Conservation (phyloP, 1,140 invertebrate species). For the Plectus sambesii region DNA sequence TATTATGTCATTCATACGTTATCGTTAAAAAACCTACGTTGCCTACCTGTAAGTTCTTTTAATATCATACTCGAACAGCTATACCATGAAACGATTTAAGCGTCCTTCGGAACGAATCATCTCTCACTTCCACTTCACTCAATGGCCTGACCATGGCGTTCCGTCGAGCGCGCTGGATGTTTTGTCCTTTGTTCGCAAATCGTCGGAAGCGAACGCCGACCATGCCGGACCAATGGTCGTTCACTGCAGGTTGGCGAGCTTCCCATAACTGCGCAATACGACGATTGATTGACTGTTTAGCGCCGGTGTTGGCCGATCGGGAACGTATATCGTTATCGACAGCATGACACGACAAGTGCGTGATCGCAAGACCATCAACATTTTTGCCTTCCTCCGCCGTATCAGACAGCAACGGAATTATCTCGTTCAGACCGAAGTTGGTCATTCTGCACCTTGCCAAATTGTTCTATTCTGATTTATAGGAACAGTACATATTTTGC, state of each 20-base stretch:
- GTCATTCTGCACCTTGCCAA: too few relatives aligned
- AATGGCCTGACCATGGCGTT: conserved; percentile 98
- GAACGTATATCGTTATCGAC: conserved; percentile 96
- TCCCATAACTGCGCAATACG: conserved; percentile 6
- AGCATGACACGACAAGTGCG: conserved; percentile 85
- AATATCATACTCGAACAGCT: conserved; percentile 85
- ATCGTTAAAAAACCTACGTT: conserved; percentile 54
- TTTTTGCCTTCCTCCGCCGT: conserved; percentile 95
- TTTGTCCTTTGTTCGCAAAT: conserved; percentile 90
- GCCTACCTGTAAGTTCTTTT: conserved; percentile 87
- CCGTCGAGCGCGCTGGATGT: conserved; percentile 90
- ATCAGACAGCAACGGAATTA: conserved; percentile 90
- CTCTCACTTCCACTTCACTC: conserved; percentile 94
- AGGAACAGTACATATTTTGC: conserved; percentile 98
- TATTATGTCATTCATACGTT: conserved; percentile 5
- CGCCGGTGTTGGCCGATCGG: conserved; percentile 89
- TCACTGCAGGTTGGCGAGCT: conserved; percentile 60
- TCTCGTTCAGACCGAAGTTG: conserved; percentile 88
- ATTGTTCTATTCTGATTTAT: too few relatives aligned
- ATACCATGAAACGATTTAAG: conserved; percentile 53
- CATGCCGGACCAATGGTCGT: conserved; percentile 85
- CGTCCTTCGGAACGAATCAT: conserved; percentile 88
- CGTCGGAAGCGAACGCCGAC: conserved; percentile 75
- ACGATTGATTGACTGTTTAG: conserved; percentile 50
- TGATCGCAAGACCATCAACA: conserved; percentile 92